Evolutionary conservation across 1,140 invertebrate species (phyloP).

Genomic region (Polypedilum pembai): DNA sequence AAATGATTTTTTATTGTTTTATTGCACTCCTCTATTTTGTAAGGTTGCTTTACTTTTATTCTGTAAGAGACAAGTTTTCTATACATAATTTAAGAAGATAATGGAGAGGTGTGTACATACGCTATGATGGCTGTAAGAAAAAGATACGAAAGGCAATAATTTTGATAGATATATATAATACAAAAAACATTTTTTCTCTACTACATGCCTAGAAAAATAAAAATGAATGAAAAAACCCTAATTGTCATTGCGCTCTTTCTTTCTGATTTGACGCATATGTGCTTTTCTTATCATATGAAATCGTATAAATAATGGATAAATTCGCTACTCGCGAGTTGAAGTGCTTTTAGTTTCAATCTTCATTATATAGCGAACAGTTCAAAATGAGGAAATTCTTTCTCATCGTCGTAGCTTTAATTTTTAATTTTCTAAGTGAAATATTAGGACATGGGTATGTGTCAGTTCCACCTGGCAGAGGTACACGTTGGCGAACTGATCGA

Average conservation of each 20-base stretch:
- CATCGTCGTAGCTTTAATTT: background rate
- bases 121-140: background rate
- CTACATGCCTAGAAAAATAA: no score
- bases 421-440: constrained; percentile 31
- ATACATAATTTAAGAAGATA: background rate
- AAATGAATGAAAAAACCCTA: no score
- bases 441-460: constrained; percentile 60
- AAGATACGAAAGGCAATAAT: background rate
- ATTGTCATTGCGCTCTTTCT: background rate
- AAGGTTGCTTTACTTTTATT: background rate
- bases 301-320: constrained; percentile 20
- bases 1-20: constrained; percentile 9
- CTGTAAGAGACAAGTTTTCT: background rate
- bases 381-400: background rate
- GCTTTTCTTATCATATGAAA: background rate
- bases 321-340: background rate
- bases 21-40: background rate
- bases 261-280: background rate
- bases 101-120: background rate
- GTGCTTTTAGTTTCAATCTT: constrained; percentile 11
- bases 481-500: constrained; percentile 55
- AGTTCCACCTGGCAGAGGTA: constrained; percentile 57
- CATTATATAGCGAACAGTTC: background rate
- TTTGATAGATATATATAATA: background rate
- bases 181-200: no score